These are phyloP conservation scores for Tetranychus piercei DNA, from an alignment of 2,888 invertebrate species.

Conservation along the genomic window DNA sequence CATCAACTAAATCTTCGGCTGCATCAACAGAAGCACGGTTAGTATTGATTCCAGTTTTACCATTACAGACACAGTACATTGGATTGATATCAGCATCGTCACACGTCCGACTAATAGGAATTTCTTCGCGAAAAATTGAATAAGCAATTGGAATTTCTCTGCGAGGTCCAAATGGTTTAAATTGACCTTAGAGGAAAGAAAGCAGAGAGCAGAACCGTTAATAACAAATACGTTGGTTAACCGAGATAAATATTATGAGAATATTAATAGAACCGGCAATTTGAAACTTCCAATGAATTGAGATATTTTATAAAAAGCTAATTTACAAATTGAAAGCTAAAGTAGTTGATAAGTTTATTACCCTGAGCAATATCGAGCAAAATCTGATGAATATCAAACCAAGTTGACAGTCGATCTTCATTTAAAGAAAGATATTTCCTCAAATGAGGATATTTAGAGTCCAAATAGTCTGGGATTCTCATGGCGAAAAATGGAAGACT, in stretches of 20 bases:
- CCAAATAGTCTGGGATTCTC: constrained; percentile 15
- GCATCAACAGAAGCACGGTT: background rate
- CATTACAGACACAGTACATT: constrained; percentile 10
- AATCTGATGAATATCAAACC: constrained; percentile 19
- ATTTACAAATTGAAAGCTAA: too few relatives aligned
- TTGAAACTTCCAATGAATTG: too few relatives aligned
- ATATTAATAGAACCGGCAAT: too few relatives aligned
- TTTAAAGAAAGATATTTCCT: constrained; percentile 16
- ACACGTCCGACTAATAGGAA: constrained; percentile 1
- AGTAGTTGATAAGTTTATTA: background rate
- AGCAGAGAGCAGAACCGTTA: background rate
- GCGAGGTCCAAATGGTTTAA: background rate
- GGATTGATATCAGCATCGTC: background rate
- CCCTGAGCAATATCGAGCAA: constrained; percentile 15
- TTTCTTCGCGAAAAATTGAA: constrained; percentile 6
- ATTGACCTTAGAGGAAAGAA: background rate
- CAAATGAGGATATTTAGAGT: constrained; percentile 14
- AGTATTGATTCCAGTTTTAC: background rate
- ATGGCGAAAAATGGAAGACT: constrained; percentile 32
- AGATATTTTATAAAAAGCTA: too few relatives aligned
- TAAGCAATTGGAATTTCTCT: background rate
- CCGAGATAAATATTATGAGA: too few relatives aligned
- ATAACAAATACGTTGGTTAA: too few relatives aligned
- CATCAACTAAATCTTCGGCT: background rate
- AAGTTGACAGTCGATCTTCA: constrained; percentile 15